Conservation (phyloP, 2,797 vertebrate species). For the Taenioides sp. region DNA sequence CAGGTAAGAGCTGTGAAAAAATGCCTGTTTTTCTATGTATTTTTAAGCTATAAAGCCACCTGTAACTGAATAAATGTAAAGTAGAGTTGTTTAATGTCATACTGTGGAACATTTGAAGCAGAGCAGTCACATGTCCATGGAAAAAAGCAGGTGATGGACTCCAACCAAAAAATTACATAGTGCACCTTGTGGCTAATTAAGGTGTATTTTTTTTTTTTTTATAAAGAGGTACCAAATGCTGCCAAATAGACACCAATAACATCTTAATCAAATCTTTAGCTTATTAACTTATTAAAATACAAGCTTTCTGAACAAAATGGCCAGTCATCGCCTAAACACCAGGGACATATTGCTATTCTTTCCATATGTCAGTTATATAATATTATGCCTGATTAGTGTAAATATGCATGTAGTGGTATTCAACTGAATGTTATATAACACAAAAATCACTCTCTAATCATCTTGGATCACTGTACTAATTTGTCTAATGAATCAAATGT, state of each 20-base stretch:
- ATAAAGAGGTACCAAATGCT: too few relatives aligned
- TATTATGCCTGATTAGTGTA: not conserved
- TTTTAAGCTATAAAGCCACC: too few relatives aligned
- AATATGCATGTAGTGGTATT: not conserved
- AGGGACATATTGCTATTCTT: not conserved
- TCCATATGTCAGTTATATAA: not conserved
- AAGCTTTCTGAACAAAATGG: not conserved
- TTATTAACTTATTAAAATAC: not conserved
- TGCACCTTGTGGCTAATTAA: too few relatives aligned
- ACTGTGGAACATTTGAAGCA: too few relatives aligned
- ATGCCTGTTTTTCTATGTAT: too few relatives aligned
- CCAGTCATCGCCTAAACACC: not conserved
- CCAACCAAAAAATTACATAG: too few relatives aligned
- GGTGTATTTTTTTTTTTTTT: too few relatives aligned
- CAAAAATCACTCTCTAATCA: not conserved
- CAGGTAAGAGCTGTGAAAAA: too few relatives aligned
- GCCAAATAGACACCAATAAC: not conserved
- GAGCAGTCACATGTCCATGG: too few relatives aligned
- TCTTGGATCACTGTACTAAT: slow-evolving; percentile 4
- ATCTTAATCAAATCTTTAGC: not conserved
- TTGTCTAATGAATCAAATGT: slow-evolving; percentile 44
- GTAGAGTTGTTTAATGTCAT: too few relatives aligned
- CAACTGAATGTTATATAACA: not conserved
- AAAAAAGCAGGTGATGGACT: too few relatives aligned
- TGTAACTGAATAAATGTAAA: too few relatives aligned